Evolutionary conservation across 2,888 invertebrate species (phyloP).

Genomic region (Muscina levida): DNA sequence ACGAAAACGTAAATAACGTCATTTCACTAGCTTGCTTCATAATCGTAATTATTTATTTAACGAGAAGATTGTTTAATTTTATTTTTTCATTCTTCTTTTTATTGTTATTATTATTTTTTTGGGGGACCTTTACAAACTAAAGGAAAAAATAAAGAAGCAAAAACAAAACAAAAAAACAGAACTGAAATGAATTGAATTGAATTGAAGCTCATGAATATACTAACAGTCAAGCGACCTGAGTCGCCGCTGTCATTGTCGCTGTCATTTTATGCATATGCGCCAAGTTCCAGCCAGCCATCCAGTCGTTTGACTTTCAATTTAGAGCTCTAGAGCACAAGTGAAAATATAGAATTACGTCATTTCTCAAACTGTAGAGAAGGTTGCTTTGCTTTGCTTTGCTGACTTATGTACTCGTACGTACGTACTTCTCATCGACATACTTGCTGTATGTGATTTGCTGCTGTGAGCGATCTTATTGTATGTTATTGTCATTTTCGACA

Average conservation of each 20-base stretch:
- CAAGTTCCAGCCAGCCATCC: not conserved
- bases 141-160: too few species aligned
- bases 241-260: too few species aligned
- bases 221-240: not conserved
- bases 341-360: slow-evolving; percentile 62
- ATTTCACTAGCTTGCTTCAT: slow-evolving; percentile 20
- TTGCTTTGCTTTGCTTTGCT: slow-evolving; percentile 60
- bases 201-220: slow-evolving; percentile 59
- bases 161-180: slow-evolving; percentile 29
- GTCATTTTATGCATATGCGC: not conserved
- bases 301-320: not conserved
- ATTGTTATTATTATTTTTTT: too few species aligned
- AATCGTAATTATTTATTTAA: slow-evolving; percentile 41
- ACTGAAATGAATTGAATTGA: slow-evolving; percentile 35
- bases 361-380: slow-evolving; percentile 54
- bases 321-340: slow-evolving; percentile 46
- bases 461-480: slow-evolving; percentile 29
- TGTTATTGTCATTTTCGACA: not conserved
- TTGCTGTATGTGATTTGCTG: slow-evolving; percentile 38
- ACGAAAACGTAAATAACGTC: slow-evolving; percentile 13
- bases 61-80: slow-evolving; percentile 28
- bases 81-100: not conserved
- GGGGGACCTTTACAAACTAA: slow-evolving; percentile 26
- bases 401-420: too few species aligned
- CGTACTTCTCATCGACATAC: not conserved